Evolutionary conservation across 2,113 vertebrate species (phyloP).

Genomic region (Chloebia gouldiae): DNA sequence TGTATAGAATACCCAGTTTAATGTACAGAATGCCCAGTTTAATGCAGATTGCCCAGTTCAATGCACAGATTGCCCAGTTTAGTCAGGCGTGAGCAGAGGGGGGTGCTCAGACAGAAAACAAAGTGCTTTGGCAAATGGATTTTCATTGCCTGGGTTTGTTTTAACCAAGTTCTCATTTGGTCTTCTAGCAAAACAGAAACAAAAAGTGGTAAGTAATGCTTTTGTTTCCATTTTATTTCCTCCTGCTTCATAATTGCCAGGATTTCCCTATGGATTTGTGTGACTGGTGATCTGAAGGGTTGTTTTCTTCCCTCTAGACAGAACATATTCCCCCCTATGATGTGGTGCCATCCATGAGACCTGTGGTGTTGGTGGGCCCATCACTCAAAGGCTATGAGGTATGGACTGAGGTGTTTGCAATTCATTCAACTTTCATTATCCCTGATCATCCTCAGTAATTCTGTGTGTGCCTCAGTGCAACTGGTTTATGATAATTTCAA

Average conservation of each 20-base stretch:
- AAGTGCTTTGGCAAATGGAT: neutral
- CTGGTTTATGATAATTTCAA: neutral
- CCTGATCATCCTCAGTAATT: neutral
- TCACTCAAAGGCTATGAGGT: constrained; percentile 99
- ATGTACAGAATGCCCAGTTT: accelerated
- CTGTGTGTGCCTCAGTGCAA: neutral
- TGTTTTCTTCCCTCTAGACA: constrained; percentile 76
- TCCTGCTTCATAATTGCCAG: neutral
- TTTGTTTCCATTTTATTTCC: neutral
- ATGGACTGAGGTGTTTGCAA: neutral
- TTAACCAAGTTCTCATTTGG: constrained; percentile 71
- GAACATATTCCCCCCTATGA: constrained; percentile 97
- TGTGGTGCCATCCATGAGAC: constrained; percentile 97
- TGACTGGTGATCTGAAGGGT: neutral
- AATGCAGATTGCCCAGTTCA: neutral
- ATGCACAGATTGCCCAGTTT: neutral
- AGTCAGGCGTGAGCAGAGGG: neutral
- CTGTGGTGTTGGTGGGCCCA: constrained; percentile 94
- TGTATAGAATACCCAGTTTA: accelerated
- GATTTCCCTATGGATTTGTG: neutral
- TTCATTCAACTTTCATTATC: neutral
- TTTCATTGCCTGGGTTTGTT: neutral
- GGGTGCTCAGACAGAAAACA: neutral
- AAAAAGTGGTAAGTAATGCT: constrained; percentile 93
- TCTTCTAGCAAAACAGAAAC: constrained; percentile 95